A percentile compares a stretch with the other conserved stretches of the same genome.
phyloP scores from a whole-genome alignment of 2,888 invertebrate species.

The Scaptomyza parva region DNA sequence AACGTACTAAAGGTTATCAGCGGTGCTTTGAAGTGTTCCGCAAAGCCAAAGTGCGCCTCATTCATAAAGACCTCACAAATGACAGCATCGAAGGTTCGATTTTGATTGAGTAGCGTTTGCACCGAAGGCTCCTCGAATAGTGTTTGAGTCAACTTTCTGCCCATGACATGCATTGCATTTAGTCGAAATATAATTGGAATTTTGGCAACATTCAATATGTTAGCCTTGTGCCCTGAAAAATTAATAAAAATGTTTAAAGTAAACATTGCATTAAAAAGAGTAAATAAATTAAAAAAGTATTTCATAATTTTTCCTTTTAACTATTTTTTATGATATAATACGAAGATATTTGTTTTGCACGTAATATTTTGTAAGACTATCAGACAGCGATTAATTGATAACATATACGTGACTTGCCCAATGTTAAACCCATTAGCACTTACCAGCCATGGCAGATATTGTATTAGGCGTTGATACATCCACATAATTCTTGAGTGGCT shows the following conservation, averaged over 20 bases:
- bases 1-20: slow-evolving; percentile 62
- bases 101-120: slow-evolving; percentile 73
- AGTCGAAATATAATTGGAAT: slow-evolving; percentile 19
- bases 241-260: not conserved
- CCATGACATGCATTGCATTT: slow-evolving; percentile 35
- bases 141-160: slow-evolving; percentile 38
- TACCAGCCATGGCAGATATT: slow-evolving; percentile 52
- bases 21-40: slow-evolving; percentile 74
- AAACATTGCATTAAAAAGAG: too few species aligned
- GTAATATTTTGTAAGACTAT: not conserved
- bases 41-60: slow-evolving; percentile 82
- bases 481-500: slow-evolving; percentile 68
- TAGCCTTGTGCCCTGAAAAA: slow-evolving; percentile 31
- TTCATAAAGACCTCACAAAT: slow-evolving; percentile 82
- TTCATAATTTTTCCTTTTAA: too few species aligned
- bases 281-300: not conserved
- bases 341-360: not conserved
- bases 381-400: slow-evolving; percentile 18
- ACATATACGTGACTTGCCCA: slow-evolving; percentile 17
- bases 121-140: slow-evolving; percentile 69
- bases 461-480: slow-evolving; percentile 60
- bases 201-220: slow-evolving; percentile 27
- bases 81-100: slow-evolving; percentile 83
- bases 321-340: not conserved
- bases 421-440: slow-evolving; percentile 11